Conservation (phyloP, 2,113 vertebrate genomes). For the Protobothrops flavoviridis region DNA sequence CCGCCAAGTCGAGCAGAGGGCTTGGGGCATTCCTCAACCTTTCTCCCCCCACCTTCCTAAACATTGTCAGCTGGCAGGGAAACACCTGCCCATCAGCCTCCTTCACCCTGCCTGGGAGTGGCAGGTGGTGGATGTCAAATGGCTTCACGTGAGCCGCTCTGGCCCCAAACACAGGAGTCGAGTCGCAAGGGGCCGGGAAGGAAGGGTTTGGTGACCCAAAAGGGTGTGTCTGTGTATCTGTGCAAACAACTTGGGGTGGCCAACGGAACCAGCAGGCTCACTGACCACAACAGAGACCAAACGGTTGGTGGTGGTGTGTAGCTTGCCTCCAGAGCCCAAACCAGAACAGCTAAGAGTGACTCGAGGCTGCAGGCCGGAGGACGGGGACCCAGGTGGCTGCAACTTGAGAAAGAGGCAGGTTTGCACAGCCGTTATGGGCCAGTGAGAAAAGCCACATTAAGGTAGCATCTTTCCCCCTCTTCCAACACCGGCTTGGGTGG, state of each 20-base stretch:
- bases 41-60: not conserved
- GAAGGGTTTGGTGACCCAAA: not conserved
- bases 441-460: not conserved
- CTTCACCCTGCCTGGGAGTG: not conserved
- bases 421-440: not conserved
- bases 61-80: not conserved
- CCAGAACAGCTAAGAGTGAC: not conserved
- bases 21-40: not conserved
- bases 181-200: not conserved
- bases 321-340: not conserved
- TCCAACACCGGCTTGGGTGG: not conserved
- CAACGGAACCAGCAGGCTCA: not conserved
- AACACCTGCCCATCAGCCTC: not conserved
- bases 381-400: not conserved
- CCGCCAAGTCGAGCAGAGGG: not conserved
- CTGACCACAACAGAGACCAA: not conserved
- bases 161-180: not conserved
- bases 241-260: not conserved
- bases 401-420: not conserved
- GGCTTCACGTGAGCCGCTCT: not conserved
- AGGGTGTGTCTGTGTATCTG: not conserved
- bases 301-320: not conserved
- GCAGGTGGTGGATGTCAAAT: not conserved
- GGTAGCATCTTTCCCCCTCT: not conserved
- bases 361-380: not conserved